These are phyloP conservation scores for Danaus plexippus DNA, from an alignment of 1,140 invertebrate species.

Conservation along the genomic window DNA sequence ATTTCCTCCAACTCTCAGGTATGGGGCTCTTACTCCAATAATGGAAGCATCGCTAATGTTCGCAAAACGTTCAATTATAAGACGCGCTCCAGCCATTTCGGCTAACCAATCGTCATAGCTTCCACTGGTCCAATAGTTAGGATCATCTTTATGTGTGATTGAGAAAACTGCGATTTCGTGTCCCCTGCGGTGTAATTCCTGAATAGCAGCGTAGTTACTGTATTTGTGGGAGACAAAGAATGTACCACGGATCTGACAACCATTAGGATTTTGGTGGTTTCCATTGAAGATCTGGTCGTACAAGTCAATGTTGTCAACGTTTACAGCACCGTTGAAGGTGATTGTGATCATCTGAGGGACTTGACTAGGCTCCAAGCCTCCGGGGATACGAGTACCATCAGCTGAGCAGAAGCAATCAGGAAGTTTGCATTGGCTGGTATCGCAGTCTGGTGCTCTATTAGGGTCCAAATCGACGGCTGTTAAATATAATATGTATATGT, in stretches of 20 bases:
- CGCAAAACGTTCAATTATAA: conserved; percentile 90
- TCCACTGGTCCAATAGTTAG: conserved; percentile 90
- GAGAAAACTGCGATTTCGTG: conserved; percentile 96
- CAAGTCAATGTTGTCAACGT: conserved; percentile 92
- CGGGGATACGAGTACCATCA: conserved; percentile 91
- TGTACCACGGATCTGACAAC: conserved; percentile 93
- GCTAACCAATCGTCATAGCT: conserved; percentile 93
- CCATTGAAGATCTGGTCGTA: conserved; percentile 94
- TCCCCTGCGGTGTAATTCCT: conserved; percentile 91
- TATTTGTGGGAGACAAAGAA: conserved; percentile 98
- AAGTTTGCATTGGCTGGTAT: conserved; percentile 87
- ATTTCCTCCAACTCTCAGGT: conserved; percentile 92
- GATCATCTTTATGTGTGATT: conserved; percentile 92
- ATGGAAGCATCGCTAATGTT: conserved; percentile 93
- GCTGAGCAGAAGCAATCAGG: conserved; percentile 96
- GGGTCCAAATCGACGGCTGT: conserved; percentile 86
- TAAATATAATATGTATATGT: conserved; percentile 25
- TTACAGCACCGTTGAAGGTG: conserved; percentile 95
- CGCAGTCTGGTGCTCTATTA: conserved; percentile 92
- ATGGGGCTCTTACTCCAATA: conserved; percentile 90
- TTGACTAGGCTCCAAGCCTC: conserved; percentile 83
- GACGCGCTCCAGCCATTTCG: conserved; percentile 94
- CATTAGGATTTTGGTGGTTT: conserved; percentile 89
- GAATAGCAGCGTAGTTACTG: conserved; percentile 94
- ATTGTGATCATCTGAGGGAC: conserved; percentile 96